Evolutionary conservation across 2,888 invertebrate genomes (phyloP).

Genomic region (Agapostemon virescens): DNA sequence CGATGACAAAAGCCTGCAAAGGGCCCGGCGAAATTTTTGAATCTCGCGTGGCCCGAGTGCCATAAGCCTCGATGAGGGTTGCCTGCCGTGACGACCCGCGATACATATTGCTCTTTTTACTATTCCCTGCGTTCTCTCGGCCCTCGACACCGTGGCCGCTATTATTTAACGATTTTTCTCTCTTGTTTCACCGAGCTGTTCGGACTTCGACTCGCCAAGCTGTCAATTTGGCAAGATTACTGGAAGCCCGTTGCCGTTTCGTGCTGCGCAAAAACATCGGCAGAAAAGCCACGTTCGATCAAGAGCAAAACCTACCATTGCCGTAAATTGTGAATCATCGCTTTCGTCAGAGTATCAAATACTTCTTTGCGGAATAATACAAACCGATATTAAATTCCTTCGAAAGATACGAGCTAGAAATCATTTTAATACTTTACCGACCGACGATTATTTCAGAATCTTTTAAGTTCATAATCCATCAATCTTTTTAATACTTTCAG

Average conservation of each 20-base stretch:
- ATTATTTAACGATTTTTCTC: conserved; percentile 71
- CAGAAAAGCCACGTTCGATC: conserved; percentile 1
- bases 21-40: conserved; percentile 69
- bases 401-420: too few species aligned
- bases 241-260: conserved; percentile 34
- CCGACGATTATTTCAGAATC: too few species aligned
- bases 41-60: conserved; percentile 69
- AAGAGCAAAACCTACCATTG: not conserved
- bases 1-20: conserved; percentile 60
- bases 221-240: conserved; percentile 63
- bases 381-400: not conserved
- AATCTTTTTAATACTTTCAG: too few species aligned
- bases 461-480: too few species aligned
- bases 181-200: conserved; percentile 61
- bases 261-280: conserved; percentile 32
- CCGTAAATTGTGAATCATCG: not conserved
- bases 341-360: not conserved
- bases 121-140: conserved; percentile 44
- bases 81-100: conserved; percentile 68
- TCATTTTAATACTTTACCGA: too few species aligned
- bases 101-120: conserved; percentile 60
- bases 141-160: conserved; percentile 52
- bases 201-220: conserved; percentile 45
- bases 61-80: conserved; percentile 63
- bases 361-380: not conserved